A percentile compares a stretch with the other conserved stretches of the same genome.
phyloP scores from a whole-genome alignment of 2,113 vertebrate species.

The Glaucidium brasilianum region DNA sequence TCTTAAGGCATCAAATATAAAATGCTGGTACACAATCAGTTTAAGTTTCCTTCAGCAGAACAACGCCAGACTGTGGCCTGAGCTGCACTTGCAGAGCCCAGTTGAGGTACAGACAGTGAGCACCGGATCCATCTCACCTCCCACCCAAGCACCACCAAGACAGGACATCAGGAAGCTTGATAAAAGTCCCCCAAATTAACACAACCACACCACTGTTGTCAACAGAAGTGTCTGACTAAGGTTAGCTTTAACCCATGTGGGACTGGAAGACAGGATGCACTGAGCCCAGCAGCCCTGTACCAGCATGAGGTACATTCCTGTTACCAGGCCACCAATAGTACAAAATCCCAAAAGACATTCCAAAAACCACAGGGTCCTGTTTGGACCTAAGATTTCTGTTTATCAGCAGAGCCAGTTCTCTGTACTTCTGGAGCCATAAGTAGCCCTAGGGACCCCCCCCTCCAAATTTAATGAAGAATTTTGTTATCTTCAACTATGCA shows the following conservation, averaged over 20 bases:
- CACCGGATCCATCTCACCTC: background rate
- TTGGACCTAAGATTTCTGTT: background rate
- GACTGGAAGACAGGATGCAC: background rate
- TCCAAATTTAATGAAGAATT: background rate
- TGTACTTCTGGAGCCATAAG: background rate
- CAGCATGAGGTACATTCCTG: background rate
- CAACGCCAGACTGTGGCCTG: fast-evolving
- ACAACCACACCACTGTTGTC: fast-evolving
- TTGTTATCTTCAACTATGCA: background rate
- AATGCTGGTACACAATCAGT: background rate
- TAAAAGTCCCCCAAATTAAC: background rate
- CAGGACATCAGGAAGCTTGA: background rate
- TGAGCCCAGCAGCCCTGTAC: fast-evolving
- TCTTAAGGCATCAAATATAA: background rate
- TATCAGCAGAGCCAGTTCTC: background rate
- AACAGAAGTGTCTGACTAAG: background rate
- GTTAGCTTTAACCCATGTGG: background rate
- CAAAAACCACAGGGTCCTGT: background rate
- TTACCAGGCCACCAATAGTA: background rate
- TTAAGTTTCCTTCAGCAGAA: background rate
- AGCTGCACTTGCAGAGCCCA: background rate
- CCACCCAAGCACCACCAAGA: background rate
- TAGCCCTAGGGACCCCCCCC: background rate
- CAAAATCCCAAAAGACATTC: background rate
- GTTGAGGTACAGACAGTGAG: background rate